Evolutionary conservation across 2,113 vertebrate genomes (phyloP), one percentile per base, ranked within the genome.

Genomic region (Corythoichthys intestinalis): DNA sequence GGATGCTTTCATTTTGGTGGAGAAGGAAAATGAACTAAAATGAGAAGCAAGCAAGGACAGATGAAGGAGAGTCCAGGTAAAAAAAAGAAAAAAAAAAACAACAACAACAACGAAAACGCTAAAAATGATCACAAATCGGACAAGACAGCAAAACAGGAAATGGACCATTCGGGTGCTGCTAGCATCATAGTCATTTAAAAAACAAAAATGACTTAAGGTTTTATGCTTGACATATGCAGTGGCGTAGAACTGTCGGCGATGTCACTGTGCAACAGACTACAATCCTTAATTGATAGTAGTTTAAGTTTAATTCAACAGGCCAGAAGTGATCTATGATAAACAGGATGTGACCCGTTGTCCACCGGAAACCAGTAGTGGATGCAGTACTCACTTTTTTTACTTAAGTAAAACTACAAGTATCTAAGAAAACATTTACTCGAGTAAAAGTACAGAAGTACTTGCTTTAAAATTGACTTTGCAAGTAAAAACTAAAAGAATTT

Each of bases 21-120:
- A 28, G 12, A 44, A 44, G 6, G 41, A 14, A 46, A 48, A 63
- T 47, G 41, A 34, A 48, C n/a, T 47, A 47, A 47, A 63, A 63
- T 63, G 61, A 63, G 20, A 63, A 63, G 41, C 61, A 63, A 46
- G 61, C 10, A 47, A 63, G 61, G 20, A 47, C 20, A 20, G 41
- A 34, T 14, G 17, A 47, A 47, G 6, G 4, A 48, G 20, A 47
- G 4, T 14, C 20, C 39, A 48, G 41, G 41, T 47, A 47, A 60
- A 28, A 28, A 28, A 28, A 28, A 28, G 20, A 28, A 28, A 28
- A 28, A 28, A 28, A 28, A 28, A 0, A 28, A 28, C 20, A 28
- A 7, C 4, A n/a, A 53, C 52, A 53, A 53, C 12, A 28, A 28
- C 6, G n/a, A 62, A 62, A 28, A 34, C n/a, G 28, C n/a, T 63